Evolutionary conservation across 2,888 invertebrate genomes (phyloP).

Genomic region (Aethes cnicana): DNA sequence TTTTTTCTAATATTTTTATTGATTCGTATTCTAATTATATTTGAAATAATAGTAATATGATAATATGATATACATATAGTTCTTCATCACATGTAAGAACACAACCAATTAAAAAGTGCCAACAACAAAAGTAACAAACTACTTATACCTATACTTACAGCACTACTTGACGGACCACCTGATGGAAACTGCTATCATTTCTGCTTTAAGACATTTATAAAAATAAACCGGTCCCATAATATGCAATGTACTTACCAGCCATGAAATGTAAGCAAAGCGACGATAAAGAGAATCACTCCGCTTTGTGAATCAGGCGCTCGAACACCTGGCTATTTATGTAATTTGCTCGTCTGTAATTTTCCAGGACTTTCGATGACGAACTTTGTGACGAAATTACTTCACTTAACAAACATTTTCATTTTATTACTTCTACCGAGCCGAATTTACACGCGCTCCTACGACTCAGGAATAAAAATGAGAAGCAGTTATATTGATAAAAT

Average conservation of each 20-base stretch:
- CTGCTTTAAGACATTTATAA: no score
- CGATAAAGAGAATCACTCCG: neutral
- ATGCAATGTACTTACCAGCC: no score
- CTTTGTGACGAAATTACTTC: slow-evolving; percentile 57
- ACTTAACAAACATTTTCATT: slow-evolving; percentile 58
- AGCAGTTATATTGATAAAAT: neutral
- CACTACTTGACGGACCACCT: neutral
- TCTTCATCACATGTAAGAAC: no score
- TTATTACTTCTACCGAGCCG: slow-evolving; percentile 12
- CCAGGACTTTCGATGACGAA: slow-evolving; percentile 64
- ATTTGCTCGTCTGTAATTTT: slow-evolving; percentile 53
- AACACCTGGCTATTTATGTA: slow-evolving; percentile 68
- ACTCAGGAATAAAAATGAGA: slow-evolving; percentile 16
- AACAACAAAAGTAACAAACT: no score
- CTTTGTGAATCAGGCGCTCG: slow-evolving; percentile 39
- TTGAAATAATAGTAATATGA: no score
- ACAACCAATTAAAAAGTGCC: no score
- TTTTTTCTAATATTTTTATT: no score
- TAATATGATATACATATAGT: no score
- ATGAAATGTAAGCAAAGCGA: no score
- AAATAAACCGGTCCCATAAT: no score
- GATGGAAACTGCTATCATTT: no score
- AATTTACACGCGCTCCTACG: slow-evolving; percentile 6
- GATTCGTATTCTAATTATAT: no score
- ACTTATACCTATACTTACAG: neutral